Conservation (phyloP, 2,113 vertebrate genomes). For the Anser brachyrhynchus region DNA sequence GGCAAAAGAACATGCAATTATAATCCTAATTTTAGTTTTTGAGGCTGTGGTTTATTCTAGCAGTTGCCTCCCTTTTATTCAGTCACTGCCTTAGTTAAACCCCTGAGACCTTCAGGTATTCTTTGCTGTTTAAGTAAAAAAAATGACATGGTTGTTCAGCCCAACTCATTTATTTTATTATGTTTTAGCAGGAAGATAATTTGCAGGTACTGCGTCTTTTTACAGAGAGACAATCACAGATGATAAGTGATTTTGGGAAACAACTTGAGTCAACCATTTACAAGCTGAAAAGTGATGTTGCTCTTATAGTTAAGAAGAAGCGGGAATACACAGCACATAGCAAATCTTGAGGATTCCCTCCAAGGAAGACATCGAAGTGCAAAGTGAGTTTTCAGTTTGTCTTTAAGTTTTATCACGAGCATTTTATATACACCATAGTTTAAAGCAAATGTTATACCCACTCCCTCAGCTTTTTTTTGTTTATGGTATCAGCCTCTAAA, state of each 20-base stretch:
- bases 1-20: neutral
- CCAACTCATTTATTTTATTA: neutral
- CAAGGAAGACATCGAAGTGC: neutral
- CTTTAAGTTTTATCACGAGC: neutral
- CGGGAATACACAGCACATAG: conserved; percentile 67
- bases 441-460: neutral
- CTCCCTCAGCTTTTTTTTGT: neutral
- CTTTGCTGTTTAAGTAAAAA: neutral
- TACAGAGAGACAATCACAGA: conserved; percentile 78
- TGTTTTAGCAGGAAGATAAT: conserved; percentile 82
- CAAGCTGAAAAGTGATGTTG: conserved; percentile 86
- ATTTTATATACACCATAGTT: neutral
- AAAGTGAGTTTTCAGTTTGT: neutral
- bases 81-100: neutral
- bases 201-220: conserved; percentile 79
- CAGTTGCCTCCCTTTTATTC: neutral
- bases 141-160: neutral
- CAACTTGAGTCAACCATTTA: conserved; percentile 83
- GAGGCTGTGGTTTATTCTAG: neutral
- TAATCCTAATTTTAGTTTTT: neutral
- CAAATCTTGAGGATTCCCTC: neutral
- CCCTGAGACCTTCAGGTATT: neutral
- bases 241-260: conserved; percentile 84
- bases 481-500: neutral
- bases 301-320: conserved; percentile 84